Percentiles rank a stretch among this genome's conserved stretches.
These are phyloP conservation scores for Tragopan temminckii DNA, from an alignment of 2,797 vertebrate species.

Conservation along the genomic window DNA sequence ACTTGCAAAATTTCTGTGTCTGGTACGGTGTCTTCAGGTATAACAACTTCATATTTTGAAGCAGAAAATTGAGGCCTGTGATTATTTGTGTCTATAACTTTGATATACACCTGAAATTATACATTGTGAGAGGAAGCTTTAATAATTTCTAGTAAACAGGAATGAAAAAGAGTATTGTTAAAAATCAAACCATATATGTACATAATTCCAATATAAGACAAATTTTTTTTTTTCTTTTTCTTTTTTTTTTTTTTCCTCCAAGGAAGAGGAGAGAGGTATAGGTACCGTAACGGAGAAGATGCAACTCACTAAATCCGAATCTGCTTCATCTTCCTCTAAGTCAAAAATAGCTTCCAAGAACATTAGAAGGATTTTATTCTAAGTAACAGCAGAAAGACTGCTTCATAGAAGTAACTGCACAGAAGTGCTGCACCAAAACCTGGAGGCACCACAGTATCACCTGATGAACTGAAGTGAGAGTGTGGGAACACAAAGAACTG, in stretches of 20 bases:
- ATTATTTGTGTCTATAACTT: slow-evolving; percentile 98
- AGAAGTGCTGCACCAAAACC: neutral
- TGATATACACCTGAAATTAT: slow-evolving; percentile 91
- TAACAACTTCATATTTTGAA: slow-evolving; percentile 88
- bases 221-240: neutral
- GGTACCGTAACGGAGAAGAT: neutral
- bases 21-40: slow-evolving; percentile 90
- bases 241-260: neutral
- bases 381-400: neutral
- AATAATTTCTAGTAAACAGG: neutral
- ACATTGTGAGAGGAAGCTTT: neutral
- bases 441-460: neutral
- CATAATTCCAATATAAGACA: neutral
- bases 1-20: slow-evolving; percentile 93
- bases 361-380: neutral
- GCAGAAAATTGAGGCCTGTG: slow-evolving; percentile 94
- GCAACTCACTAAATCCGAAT: neutral
- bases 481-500: neutral
- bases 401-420: neutral
- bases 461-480: neutral
- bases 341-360: neutral
- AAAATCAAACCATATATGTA: neutral
- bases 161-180: neutral
- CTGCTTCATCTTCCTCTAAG: neutral
- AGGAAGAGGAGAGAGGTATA: accelerated